Evolutionary conservation across 2,888 invertebrate genomes (phyloP), one percentile per base, ranked within the genome.

Genomic region (Bugula neritina): DNA sequence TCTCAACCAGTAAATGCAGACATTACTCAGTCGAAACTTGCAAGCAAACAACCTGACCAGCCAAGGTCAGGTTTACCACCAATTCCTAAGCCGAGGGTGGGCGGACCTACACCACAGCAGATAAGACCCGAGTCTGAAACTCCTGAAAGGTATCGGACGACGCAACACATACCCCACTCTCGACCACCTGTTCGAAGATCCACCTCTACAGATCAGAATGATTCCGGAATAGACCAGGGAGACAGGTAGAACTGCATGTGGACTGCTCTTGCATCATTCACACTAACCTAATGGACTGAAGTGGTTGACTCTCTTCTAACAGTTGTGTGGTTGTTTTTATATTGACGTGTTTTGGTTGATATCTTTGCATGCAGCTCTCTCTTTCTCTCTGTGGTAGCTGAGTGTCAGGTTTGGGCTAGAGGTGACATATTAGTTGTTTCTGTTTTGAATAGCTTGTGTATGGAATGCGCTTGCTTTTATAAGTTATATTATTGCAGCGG

Each of bases 181-280:
- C 55, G 23, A n/a, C 10, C 21, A 25, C 63, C 63, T 25, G 63
- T 63, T 13, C 27, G 34, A 29, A 63, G 63, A 34, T 34, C 63
- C 13, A 63, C 63, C 2, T 63, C 63, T 29, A 63, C 31, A 31
- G 63, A 63, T 2, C 63, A 63, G n/a, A 63, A 63, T 63, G 63
- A 63, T 63, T 27, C 63, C 5, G 63, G 63, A 27, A 63, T 34
- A 63, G 63, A 63, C n/a, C 63, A 63, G 31, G 63, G 63, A 27
- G 63, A 63, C 63, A 63, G 63, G 63, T 63, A 63, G 63, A 63
- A 31, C 27, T 63, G 63, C 63, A 63, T 63, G 63, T 13, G 31
- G 27, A 17, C 63, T 13, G 31, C 31, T 5, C 10, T 63, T 2
- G 31, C 31, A 17, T 10, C 43, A 5, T 43, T 5, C 43, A 10